These are phyloP conservation scores for Sciurus vulgaris DNA, from an alignment of 2,797 vertebrate genomes.

Conservation along the genomic window DNA sequence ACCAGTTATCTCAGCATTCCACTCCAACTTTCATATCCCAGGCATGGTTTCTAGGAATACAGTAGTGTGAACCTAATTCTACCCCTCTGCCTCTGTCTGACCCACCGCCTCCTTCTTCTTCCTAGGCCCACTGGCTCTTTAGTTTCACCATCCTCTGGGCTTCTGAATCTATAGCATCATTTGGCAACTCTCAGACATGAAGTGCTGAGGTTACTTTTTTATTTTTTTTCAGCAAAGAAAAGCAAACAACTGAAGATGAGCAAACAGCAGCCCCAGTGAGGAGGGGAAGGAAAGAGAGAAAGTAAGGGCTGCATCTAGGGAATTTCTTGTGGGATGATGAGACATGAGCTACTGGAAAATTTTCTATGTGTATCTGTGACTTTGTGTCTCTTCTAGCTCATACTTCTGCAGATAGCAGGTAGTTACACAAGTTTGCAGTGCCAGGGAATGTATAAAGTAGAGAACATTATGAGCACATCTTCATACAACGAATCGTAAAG, in stretches of 20 bases:
- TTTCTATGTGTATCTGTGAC: neutral
- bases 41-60: neutral
- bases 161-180: neutral
- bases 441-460: neutral
- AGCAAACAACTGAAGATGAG: neutral
- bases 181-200: neutral
- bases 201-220: neutral
- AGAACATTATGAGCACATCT: neutral
- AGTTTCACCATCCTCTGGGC: neutral
- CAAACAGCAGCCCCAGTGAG: neutral
- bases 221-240: neutral
- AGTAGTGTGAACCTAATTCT: neutral
- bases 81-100: neutral
- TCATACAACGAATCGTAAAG: too few relatives aligned
- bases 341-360: neutral
- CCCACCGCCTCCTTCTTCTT: neutral
- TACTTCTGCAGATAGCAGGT: accelerated
- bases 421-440: neutral
- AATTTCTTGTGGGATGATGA: neutral
- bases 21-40: neutral
- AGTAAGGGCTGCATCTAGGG: neutral
- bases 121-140: neutral
- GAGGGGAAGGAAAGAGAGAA: neutral
- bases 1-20: neutral
- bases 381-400: neutral